Conservation (phyloP, 2,888 invertebrate species). For the Isoperla grammatica region DNA sequence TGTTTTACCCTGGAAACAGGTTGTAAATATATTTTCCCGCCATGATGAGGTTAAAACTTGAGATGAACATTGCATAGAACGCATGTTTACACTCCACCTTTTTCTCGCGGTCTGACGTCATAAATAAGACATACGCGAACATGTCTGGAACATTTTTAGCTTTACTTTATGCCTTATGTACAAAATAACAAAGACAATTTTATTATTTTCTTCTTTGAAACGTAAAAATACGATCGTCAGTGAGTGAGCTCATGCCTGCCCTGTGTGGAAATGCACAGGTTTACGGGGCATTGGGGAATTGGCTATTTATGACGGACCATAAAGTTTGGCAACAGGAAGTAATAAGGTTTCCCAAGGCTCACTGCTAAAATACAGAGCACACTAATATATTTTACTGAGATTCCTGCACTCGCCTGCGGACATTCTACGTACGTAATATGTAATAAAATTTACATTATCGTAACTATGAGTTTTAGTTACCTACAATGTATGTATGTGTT, state of each 20-base stretch:
- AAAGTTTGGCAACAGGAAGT: constrained; percentile 21
- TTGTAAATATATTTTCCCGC: too few species aligned
- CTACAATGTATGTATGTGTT: background rate
- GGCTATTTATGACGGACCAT: constrained; percentile 22
- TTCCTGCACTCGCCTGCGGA: background rate
- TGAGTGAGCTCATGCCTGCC: background rate
- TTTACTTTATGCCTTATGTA: too few species aligned
- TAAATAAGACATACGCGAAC: too few species aligned
- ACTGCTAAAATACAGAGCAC: constrained; percentile 1
- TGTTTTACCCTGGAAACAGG: too few species aligned
- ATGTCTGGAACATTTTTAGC: too few species aligned
- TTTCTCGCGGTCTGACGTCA: too few species aligned
- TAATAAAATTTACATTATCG: constrained; percentile 15
- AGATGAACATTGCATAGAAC: too few species aligned
- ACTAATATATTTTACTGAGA: constrained; percentile 10
- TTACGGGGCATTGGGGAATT: constrained; percentile 18
- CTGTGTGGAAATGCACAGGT: constrained; percentile 17
- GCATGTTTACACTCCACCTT: too few species aligned
- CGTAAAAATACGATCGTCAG: constrained; percentile 15
- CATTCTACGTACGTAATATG: constrained; percentile 1
- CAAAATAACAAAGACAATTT: too few species aligned
- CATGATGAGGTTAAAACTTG: too few species aligned
- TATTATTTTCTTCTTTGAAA: too few species aligned
- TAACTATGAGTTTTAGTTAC: background rate
- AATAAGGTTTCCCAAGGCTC: constrained; percentile 17